These are phyloP conservation scores for Motacilla tschutschensis DNA, from an alignment of 2,113 vertebrate genomes.

Conservation along the genomic window DNA sequence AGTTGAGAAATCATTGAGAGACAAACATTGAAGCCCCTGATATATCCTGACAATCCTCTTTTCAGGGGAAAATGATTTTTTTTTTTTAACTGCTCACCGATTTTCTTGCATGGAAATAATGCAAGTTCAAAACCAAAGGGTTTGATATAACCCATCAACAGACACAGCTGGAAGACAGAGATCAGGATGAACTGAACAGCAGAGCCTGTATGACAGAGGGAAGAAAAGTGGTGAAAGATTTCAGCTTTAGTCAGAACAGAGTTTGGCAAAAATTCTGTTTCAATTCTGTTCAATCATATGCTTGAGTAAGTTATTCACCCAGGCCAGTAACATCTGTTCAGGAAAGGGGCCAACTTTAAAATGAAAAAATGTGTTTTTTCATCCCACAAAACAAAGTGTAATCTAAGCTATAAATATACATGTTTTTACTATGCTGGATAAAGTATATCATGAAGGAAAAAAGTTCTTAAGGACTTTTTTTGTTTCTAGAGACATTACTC, in stretches of 20 bases:
- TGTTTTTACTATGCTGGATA: constrained; percentile 28
- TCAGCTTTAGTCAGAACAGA: constrained; percentile 24
- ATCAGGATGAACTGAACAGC: not conserved
- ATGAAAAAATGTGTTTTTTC: constrained; percentile 32
- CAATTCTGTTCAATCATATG: constrained; percentile 16
- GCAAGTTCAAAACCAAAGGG: not conserved
- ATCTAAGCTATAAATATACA: constrained; percentile 60
- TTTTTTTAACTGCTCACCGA: not conserved
- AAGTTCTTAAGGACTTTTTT: not conserved
- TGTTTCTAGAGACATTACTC: constrained; percentile 39
- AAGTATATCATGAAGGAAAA: not conserved
- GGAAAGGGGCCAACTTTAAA: constrained; percentile 57
- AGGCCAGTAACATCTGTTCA: constrained; percentile 61
- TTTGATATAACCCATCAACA: not conserved
- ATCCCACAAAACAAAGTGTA: constrained; percentile 44
- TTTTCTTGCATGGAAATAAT: not conserved
- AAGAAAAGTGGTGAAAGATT: constrained; percentile 36
- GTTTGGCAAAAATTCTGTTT: constrained; percentile 51
- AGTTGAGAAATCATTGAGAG: constrained; percentile 9
- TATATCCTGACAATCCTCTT: not conserved
- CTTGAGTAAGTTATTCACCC: constrained; percentile 51
- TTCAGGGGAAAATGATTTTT: not conserved
- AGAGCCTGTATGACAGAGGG: not conserved
- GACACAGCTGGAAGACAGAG: not conserved
- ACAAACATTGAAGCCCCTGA: constrained; percentile 2